phyloP scores from a whole-genome alignment of 2,888 invertebrate genomes.

The Alentia gelatinosa region DNA sequence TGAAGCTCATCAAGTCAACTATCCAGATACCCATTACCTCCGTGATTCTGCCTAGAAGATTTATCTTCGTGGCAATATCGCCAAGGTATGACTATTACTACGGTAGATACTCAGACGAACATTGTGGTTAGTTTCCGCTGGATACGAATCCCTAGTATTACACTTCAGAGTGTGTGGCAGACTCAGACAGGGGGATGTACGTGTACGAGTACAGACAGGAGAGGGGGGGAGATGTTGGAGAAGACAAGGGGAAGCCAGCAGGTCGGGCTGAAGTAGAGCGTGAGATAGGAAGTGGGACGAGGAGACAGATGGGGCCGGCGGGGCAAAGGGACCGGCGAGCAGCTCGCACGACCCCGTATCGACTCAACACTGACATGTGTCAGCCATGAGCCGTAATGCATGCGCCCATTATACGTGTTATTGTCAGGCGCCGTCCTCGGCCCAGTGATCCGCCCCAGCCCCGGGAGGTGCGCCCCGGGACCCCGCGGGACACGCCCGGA shows the following conservation, averaged over 20 bases:
- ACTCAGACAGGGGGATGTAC: too few relatives aligned
- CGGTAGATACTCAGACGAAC: too few relatives aligned
- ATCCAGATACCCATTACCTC: too few relatives aligned
- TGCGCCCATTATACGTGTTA: conserved; percentile 38
- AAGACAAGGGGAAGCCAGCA: background rate
- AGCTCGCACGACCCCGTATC: background rate
- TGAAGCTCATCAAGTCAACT: too few relatives aligned
- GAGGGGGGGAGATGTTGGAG: too few relatives aligned
- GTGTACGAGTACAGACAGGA: too few relatives aligned
- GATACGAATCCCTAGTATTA: too few relatives aligned
- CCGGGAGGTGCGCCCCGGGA: background rate
- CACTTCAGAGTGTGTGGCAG: too few relatives aligned
- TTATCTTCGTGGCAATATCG: too few relatives aligned
- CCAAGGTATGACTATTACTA: too few relatives aligned
- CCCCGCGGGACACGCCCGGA: background rate
- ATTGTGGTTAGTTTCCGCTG: too few relatives aligned
- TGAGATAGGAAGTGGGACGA: background rate
- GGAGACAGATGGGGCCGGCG: background rate
- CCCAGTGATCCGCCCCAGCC: conserved; percentile 1
- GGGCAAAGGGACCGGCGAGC: background rate
- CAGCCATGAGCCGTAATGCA: conserved; percentile 8
- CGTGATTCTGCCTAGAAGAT: too few relatives aligned
- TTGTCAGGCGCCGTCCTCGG: background rate
- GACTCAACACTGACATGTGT: conserved; percentile 13
- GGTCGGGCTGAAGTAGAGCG: background rate